Evolutionary conservation across 35 echinoderm and acorn worm species (phyloP), one percentile per base, ranked within the genome.

Genomic region (Chiridota heheva): DNA sequence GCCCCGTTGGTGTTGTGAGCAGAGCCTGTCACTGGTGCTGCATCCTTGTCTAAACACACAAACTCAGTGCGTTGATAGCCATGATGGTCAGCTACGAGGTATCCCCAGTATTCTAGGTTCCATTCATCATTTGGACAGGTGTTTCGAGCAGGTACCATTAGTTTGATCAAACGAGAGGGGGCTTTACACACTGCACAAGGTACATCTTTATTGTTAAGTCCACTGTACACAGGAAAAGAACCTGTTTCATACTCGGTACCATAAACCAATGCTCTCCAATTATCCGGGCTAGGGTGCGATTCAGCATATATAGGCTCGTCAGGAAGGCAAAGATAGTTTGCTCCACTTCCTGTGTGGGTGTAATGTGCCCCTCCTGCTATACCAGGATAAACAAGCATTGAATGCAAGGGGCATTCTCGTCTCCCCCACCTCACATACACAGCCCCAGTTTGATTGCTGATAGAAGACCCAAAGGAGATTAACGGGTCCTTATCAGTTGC

Each of bases 61-160:
- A 39, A 80, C 40, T 80, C 56, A 22, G 77, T 63, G 24, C 57
- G 77, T n/a, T n/a, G n/a, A n/a, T n/a, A n/a, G 1, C 72, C 34
- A 57, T 67, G 16, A 40, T 80, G 58, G 7, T 80, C 77, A 22
- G 77, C 13, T 3, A 80, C 60, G n/a, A 80, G 58, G 39, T 80
- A 80, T 13, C 77, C 77, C 46, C 15, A 44, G 61, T 82, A 82
- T 44, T 82, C 78, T 12, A 16, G 36, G 59, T 58, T 82, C 61
- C 60, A 82, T 1, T 48, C 60, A 32, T 67, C 27, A 42, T 33
- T 42, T 28, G 61, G 60, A 82, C 78, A 82, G 15, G 28, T 12
- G 48, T 82, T 82, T 31, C 61, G 58, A 49, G 78, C 78, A 28
- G 78, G 78, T 16, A 82, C 40, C 77, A 80, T 80, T 2, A 82